Conservation (phyloP, 2,888 invertebrate genomes). For the Cheilosia urbana region DNA sequence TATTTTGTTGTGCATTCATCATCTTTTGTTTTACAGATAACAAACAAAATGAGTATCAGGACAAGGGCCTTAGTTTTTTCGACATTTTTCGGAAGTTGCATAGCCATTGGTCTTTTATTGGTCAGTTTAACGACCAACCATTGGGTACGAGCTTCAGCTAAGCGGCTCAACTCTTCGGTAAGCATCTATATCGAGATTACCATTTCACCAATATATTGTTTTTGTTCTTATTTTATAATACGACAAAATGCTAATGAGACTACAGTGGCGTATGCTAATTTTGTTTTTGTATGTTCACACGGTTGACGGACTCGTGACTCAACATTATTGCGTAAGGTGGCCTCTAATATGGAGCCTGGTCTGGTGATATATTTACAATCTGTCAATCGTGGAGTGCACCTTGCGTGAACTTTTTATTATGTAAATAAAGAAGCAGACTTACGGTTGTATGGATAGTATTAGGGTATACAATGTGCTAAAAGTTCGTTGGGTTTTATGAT, state of each 20-base stretch:
- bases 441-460: not conserved
- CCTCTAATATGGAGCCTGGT: constrained; percentile 33
- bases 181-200: constrained; percentile 31
- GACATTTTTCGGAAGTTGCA: constrained; percentile 90
- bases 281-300: constrained; percentile 29
- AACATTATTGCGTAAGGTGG: constrained; percentile 55
- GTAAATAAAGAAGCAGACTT: not conserved
- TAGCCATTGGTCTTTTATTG: constrained; percentile 89
- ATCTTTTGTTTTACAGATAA: constrained; percentile 60
- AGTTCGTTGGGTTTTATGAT: too few species aligned
- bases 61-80: constrained; percentile 89
- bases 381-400: not conserved
- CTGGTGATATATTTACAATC: not conserved
- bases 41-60: constrained; percentile 86
- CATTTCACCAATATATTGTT: constrained; percentile 3
- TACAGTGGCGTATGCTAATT: constrained; percentile 19
- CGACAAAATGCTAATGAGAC: constrained; percentile 17
- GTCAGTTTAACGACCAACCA: constrained; percentile 91
- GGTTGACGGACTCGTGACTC: constrained; percentile 37
- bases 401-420: constrained; percentile 16
- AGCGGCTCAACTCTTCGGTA: constrained; percentile 84
- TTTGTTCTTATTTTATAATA: not conserved
- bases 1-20: not conserved
- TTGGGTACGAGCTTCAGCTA: constrained; percentile 90
- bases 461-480: not conserved